These are phyloP conservation scores for Eupleurogrammus muticus DNA, from an alignment of 2,797 vertebrate species.

Conservation along the genomic window DNA sequence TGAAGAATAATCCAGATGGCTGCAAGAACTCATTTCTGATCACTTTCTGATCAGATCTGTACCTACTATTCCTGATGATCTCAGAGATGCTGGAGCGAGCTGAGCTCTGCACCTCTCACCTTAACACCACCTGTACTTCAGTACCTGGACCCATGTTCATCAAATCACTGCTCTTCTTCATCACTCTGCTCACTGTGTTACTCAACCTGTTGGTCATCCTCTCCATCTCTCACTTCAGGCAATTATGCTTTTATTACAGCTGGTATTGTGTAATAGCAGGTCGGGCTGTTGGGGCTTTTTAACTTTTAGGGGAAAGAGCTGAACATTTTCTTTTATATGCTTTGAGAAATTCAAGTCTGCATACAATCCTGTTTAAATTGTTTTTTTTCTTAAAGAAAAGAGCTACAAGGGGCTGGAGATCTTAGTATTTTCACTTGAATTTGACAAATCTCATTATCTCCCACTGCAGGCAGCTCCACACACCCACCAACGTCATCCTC, in stretches of 20 bases:
- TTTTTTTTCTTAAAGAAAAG: no score
- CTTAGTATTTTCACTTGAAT: no score
- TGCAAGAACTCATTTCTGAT: neutral
- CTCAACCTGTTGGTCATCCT: constrained; percentile 77
- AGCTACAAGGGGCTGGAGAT: no score
- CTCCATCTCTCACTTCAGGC: constrained; percentile 77
- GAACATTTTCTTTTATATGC: no score
- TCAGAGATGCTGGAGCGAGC: neutral
- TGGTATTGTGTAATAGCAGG: neutral
- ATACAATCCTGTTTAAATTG: no score
- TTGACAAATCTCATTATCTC: no score
- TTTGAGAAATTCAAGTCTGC: no score
- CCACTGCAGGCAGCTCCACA: no score
- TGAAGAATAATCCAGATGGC: neutral
- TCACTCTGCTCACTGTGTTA: constrained; percentile 58
- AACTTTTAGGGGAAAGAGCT: no score
- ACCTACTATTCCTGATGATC: neutral
- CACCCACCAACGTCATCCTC: no score
- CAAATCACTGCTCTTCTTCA: constrained; percentile 32
- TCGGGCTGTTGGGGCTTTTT: no score
- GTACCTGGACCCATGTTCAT: neutral
- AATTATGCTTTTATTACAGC: neutral
- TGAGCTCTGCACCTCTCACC: neutral
- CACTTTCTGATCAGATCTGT: neutral
- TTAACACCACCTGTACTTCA: constrained; percentile 22